phyloP scores from a whole-genome alignment of 2,113 vertebrate genomes.

The Dinomys branickii region DNA sequence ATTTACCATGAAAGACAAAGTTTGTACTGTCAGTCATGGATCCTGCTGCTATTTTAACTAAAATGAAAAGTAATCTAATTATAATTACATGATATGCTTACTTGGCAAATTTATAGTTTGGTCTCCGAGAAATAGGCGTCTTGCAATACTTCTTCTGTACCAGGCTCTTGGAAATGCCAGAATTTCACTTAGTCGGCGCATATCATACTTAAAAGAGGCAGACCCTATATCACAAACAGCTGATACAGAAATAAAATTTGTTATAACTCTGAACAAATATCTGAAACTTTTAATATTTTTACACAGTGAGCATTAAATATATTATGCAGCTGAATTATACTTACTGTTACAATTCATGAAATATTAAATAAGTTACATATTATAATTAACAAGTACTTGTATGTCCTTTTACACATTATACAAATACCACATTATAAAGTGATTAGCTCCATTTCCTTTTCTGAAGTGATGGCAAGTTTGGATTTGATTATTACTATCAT shows the following conservation, averaged over 20 bases:
- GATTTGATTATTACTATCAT: not conserved
- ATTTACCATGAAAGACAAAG: constrained; percentile 4
- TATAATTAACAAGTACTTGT: not conserved
- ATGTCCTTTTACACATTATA: not conserved
- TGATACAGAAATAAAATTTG: constrained; percentile 78
- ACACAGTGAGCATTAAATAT: not conserved
- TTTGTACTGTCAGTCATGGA: not conserved
- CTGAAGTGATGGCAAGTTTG: not conserved
- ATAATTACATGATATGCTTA: constrained; percentile 74
- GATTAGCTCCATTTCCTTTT: not conserved
- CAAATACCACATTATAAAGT: not conserved
- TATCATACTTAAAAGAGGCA: constrained; percentile 99
- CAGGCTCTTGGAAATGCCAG: constrained; percentile 98
- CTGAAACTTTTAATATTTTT: constrained; percentile 6
- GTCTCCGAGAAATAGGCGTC: constrained; percentile 97
- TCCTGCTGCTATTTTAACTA: not conserved
- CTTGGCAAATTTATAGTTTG: constrained; percentile 98
- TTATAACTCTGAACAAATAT: constrained; percentile 31
- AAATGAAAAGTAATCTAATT: constrained; percentile 43
- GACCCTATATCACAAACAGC: constrained; percentile 99
- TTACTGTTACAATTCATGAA: not conserved
- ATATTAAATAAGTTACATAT: not conserved
- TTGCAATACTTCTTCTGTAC: constrained; percentile 98
- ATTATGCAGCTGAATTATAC: constrained; percentile 26
- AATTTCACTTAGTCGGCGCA: constrained; percentile 98